These are phyloP conservation scores for Aplochiton taeniatus DNA, from an alignment of 2,797 vertebrate species.

Conservation along the genomic window DNA sequence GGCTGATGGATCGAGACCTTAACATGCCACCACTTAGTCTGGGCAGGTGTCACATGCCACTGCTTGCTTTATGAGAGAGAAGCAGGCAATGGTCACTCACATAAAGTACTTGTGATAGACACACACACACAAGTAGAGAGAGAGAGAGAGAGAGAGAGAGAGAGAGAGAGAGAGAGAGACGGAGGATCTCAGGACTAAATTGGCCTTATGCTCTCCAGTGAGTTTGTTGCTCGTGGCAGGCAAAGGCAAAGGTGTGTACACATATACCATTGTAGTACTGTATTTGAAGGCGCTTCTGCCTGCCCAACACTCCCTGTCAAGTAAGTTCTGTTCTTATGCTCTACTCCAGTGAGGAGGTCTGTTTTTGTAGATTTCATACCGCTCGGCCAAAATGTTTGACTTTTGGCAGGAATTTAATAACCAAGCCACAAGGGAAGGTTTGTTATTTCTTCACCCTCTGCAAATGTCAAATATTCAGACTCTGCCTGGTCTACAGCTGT, in stretches of 20 bases:
- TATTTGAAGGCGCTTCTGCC: no score
- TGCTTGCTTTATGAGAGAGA: constrained; percentile 25
- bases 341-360: no score
- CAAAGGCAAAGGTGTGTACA: background rate
- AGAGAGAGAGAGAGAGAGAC: no score
- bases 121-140: no score
- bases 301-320: no score
- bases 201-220: constrained; percentile 42
- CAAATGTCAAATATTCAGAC: constrained; percentile 27
- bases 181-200: constrained; percentile 30
- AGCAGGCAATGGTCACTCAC: no score
- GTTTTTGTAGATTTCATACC: constrained; percentile 11
- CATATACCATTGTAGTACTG: no score
- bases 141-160: constrained; percentile 29
- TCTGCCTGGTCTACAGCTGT: background rate
- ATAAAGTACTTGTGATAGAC: no score
- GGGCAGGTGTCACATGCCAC: constrained; percentile 17
- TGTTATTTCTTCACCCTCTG: constrained; percentile 32
- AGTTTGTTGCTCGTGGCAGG: constrained; percentile 45
- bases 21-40: constrained; percentile 41
- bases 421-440: constrained; percentile 27
- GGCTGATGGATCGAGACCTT: constrained; percentile 29
- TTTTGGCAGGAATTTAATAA: constrained; percentile 28
- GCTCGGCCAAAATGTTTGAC: constrained; percentile 43
- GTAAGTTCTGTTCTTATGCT: no score